Evolutionary conservation across 2,113 vertebrate species (phyloP), one percentile per base, ranked within the genome.

Genomic region (Trachemys scripta): DNA sequence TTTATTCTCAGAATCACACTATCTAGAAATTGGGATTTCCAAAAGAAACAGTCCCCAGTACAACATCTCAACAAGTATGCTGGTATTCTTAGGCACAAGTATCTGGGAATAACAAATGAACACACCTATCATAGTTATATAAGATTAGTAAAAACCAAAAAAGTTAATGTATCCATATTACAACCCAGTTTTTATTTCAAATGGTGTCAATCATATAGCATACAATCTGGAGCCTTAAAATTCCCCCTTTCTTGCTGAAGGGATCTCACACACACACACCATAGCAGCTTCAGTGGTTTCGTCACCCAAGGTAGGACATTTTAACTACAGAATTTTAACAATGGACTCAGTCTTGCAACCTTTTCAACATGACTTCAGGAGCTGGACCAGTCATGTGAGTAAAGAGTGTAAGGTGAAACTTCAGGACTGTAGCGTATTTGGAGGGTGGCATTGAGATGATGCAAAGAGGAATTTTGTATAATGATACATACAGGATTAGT

Each of bases 401-500:
- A 19, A 72, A 14, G 29, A 91, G 8, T 38, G 11, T 29, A 85
- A 54, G 20, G 47, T 84, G 80, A 91, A 17, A 88, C 12, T 47
- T 84, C 78, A 62, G 78, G 92, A 82, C 10, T 31, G n/a, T 4
- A 65, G 38, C 88, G 3, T 19, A 72, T 81, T 83, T n/a, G 35
- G n/a, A 72, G 35, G 9, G 8, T 38, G 25, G 93, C 22, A 29
- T 47, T 91, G 42, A 76, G 88, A 5, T 86, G 75, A n/a, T 84
- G 57, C 42, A 59, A 31, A 89, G 4, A 96, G 83, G 27, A 10
- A 49, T 85, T 91, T 89, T 69, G 31, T 24, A 88, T 51, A 87
- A 93, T 92, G n/a, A 93, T 76, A 97, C 82, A 92, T 92, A 94
- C 42, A 83, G 4, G 16, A 38, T 2, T 62, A 84, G 87, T 65